These are phyloP conservation scores for Zhuqinia jingwanae DNA, from an alignment of 2,888 invertebrate species.

Conservation along the genomic window DNA sequence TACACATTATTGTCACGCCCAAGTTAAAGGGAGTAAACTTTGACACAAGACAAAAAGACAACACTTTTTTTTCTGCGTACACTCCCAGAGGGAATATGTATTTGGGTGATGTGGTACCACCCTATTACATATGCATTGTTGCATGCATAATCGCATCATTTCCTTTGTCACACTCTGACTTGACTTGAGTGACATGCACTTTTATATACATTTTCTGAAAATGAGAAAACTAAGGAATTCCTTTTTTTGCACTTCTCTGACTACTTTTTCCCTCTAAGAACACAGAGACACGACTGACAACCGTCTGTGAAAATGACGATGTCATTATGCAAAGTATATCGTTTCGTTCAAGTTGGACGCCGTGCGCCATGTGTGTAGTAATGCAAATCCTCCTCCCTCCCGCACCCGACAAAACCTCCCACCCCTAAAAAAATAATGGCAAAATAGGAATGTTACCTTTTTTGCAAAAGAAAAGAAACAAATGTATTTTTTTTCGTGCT, in stretches of 20 bases:
- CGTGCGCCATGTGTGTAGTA: conserved; percentile 31
- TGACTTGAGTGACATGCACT: conserved; percentile 25
- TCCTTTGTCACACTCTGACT: conserved; percentile 33
- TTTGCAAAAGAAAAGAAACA: background rate
- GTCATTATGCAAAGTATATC: conserved; percentile 58
- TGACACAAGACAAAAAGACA: background rate
- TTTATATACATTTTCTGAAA: background rate
- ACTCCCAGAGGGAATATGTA: conserved; percentile 1
- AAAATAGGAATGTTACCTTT: background rate
- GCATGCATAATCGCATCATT: conserved; percentile 50
- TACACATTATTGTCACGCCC: background rate
- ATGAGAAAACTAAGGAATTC: too few relatives aligned
- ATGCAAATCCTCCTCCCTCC: conserved; percentile 26
- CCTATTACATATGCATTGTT: conserved; percentile 52
- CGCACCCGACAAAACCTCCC: background rate
- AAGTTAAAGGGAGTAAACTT: background rate
- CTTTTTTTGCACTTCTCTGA: conserved; percentile 18
- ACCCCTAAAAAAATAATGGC: background rate
- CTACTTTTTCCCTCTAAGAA: conserved; percentile 22
- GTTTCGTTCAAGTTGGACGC: too few relatives aligned
- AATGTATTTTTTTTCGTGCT: background rate
- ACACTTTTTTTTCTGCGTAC: too few relatives aligned
- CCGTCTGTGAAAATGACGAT: background rate
- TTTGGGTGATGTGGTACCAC: conserved; percentile 9
- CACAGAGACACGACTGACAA: conserved; percentile 28